These are phyloP conservation scores for Bos indicus DNA, from an alignment of 2,113 vertebrate genomes.

Conservation along the genomic window DNA sequence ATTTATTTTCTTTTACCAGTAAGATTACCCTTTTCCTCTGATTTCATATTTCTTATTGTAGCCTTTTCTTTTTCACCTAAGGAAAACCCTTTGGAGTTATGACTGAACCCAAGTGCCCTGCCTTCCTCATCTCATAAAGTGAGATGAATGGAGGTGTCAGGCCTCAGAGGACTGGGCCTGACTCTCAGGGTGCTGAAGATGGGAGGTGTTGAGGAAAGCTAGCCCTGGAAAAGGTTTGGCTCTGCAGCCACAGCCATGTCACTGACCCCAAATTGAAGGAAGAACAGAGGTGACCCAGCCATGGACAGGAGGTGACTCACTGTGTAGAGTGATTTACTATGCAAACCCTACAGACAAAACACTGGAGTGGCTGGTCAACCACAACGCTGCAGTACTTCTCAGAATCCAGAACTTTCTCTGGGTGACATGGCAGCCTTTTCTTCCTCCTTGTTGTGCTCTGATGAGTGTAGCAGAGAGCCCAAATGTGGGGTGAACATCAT, in stretches of 20 bases:
- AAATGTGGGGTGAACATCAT: background rate
- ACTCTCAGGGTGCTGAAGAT: background rate
- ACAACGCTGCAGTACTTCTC: background rate
- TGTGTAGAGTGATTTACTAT: background rate
- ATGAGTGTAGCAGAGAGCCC: background rate
- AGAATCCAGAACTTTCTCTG: background rate
- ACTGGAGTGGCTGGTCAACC: background rate
- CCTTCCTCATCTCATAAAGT: background rate
- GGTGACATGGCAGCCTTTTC: background rate
- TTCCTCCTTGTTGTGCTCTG: background rate
- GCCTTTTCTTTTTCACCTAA: background rate
- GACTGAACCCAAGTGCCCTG: too few species aligned
- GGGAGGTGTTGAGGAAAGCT: background rate
- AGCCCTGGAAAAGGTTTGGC: background rate
- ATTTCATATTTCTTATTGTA: background rate
- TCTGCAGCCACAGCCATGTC: rapidly evolving
- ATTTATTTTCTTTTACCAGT: background rate
- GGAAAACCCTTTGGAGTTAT: background rate
- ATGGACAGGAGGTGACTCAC: background rate
- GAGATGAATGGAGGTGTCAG: background rate
- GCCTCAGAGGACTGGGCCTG: background rate
- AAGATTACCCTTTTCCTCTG: background rate
- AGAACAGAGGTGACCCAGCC: background rate
- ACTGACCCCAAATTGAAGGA: background rate
- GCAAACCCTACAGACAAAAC: background rate